A percentile compares a stretch with the other conserved stretches of the same genome.
Conservation (phyloP, 2,113 vertebrate species). For the Narcine bancroftii region DNA sequence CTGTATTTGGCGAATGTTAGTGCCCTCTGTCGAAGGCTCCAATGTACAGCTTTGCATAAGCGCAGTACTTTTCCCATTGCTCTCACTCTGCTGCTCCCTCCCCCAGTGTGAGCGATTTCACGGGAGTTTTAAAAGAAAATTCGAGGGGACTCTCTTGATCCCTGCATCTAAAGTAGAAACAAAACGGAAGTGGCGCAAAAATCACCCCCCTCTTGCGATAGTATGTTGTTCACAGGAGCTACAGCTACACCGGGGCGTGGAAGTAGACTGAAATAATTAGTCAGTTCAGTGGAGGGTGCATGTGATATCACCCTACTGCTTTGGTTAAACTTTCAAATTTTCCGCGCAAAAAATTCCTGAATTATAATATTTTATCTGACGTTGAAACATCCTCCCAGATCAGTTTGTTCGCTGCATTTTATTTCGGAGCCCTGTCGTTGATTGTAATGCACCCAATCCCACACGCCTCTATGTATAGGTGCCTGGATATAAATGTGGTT, state of each 20-base stretch:
- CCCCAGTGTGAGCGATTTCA: background rate
- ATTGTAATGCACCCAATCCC: background rate
- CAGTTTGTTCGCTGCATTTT: background rate
- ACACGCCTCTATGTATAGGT: background rate
- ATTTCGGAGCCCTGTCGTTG: background rate
- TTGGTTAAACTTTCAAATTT: background rate
- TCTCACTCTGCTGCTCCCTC: background rate
- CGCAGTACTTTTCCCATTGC: background rate
- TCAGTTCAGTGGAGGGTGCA: background rate
- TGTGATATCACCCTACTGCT: background rate
- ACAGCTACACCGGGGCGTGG: background rate
- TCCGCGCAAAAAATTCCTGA: background rate
- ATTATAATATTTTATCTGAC: background rate
- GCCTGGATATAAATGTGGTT: background rate
- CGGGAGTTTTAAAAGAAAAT: background rate
- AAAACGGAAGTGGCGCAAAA: conserved; percentile 10
- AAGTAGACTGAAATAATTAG: too few species aligned
- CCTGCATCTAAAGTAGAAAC: background rate
- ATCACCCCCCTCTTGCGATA: background rate
- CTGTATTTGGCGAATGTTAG: background rate
- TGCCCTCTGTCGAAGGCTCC: conserved; percentile 16
- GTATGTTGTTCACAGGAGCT: too few species aligned
- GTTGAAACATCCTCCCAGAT: background rate
- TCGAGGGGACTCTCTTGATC: background rate
- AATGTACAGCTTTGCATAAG: background rate